Conservation (phyloP, 2,113 vertebrate species). For the Alosa alosa region DNA sequence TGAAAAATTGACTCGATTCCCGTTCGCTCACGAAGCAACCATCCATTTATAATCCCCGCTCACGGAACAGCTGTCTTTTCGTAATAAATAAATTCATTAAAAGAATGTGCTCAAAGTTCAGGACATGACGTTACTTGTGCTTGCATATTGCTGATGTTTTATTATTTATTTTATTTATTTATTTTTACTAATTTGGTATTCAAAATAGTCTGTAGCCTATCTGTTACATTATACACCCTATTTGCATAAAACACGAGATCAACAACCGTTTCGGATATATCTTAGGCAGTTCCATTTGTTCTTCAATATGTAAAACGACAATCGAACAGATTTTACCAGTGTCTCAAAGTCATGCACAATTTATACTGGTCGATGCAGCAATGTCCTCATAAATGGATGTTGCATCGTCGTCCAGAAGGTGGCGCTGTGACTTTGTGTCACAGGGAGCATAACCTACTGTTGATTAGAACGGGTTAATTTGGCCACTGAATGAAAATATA, state of each 20-base stretch:
- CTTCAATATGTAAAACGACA: not conserved
- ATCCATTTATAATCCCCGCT: not conserved
- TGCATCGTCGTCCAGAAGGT: constrained; percentile 48
- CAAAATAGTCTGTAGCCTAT: not conserved
- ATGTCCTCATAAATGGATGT: not conserved
- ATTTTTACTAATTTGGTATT: not conserved
- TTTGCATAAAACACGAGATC: not conserved
- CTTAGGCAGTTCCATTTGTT: not conserved
- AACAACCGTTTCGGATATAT: not conserved
- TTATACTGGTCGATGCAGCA: not conserved
- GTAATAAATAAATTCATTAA: not conserved
- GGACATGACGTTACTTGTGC: not conserved
- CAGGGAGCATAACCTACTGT: constrained; percentile 38
- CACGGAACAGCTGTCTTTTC: constrained; percentile 35
- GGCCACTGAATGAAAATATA: constrained; percentile 44
- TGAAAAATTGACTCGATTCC: not conserved
- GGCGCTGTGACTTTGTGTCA: constrained; percentile 66
- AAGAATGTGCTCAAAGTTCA: not conserved
- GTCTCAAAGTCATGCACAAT: not conserved
- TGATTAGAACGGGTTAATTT: constrained; percentile 51
- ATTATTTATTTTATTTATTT: too few species aligned
- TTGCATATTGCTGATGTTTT: not conserved
- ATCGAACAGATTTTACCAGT: not conserved
- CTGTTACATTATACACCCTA: not conserved
- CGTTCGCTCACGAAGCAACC: not conserved